Evolutionary conservation across 2,888 invertebrate species (phyloP), one percentile per base, ranked within the genome.

Genomic region (Ornithoptera priamus): DNA sequence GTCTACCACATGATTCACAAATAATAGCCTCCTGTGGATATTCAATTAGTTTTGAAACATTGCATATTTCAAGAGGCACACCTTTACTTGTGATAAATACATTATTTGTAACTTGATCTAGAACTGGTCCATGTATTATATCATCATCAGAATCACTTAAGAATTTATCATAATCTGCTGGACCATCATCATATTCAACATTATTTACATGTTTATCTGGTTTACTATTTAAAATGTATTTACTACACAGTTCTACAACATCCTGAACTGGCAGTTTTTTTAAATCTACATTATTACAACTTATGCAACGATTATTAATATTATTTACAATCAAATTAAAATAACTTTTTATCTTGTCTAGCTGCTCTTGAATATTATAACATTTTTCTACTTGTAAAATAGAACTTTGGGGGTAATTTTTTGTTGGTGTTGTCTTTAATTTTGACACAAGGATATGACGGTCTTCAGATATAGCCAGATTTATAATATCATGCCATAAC

Each of bases 1-100:
- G 91, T 82, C 95, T 95, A 0, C 97, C 97, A 88, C 97, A 97
- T 42, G 81, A 82, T 75, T 95, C 94, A 86, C 97, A 97, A 50
- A 96, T 86, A 75, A 94, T 94, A 80, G 95, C 96, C 70, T 91
- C 75, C 68, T 94, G 92, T 30, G 93, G 87, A 68, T 88, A 85
- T 76, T 89, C 76, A 65, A 92, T 84, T 36, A 92, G 82, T 57
- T 85, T 77, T 46, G 93, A 85, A 73, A 94, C 81, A 77, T 90
- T 83, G 65, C 93, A 89, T 69, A 94, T 90, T 81, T 94, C 93
- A 77, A 95, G 93, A 75, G 82, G 81, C 15, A 86, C 90, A n/a
- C 94, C 93, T 77, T 93, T 89, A 73, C 86, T 92, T 0, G 95
- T 95, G 71, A 86, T 83, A 76, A 93, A 93, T 15, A 58, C 8